Conservation (phyloP, 2,888 invertebrate genomes). For the Odontomyia ornata region DNA sequence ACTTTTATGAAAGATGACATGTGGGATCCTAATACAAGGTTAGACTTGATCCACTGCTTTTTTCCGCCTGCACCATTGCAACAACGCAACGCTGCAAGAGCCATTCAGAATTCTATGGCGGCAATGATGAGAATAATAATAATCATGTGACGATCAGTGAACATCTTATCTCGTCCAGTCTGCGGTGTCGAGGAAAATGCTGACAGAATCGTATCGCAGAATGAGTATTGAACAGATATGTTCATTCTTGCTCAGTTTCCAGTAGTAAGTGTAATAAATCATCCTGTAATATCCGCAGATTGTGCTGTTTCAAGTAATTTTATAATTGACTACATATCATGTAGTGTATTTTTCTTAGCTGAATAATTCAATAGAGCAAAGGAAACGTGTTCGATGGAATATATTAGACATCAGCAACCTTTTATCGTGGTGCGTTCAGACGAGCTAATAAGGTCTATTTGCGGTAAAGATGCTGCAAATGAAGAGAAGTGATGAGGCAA, state of each 20-base stretch:
- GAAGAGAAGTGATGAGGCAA: no score
- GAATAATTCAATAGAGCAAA: constrained; percentile 8
- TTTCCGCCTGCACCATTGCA: constrained; percentile 1
- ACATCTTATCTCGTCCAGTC: background rate
- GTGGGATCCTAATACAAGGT: constrained; percentile 53
- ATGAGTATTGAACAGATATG: constrained; percentile 15
- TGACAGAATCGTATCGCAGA: constrained; percentile 30
- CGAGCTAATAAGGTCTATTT: no score
- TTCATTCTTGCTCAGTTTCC: background rate
- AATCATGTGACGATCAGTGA: constrained; percentile 8
- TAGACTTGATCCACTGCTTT: constrained; percentile 20
- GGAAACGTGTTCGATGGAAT: background rate
- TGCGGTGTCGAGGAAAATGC: constrained; percentile 11
- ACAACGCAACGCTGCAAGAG: constrained; percentile 15
- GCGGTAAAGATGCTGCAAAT: no score
- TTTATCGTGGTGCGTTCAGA: no score
- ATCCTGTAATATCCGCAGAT: constrained; percentile 6
- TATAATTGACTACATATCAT: constrained; percentile 37
- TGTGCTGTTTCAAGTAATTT: constrained; percentile 20
- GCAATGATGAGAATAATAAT: constrained; percentile 41
- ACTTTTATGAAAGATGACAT: constrained; percentile 55
- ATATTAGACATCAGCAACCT: background rate
- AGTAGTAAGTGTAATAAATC: constrained; percentile 30
- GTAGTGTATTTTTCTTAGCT: constrained; percentile 10
- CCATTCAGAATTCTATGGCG: constrained; percentile 26